Base-by-base conservation (phyloP, 2,888 invertebrate species). In the Diploptera punctata region DNA sequence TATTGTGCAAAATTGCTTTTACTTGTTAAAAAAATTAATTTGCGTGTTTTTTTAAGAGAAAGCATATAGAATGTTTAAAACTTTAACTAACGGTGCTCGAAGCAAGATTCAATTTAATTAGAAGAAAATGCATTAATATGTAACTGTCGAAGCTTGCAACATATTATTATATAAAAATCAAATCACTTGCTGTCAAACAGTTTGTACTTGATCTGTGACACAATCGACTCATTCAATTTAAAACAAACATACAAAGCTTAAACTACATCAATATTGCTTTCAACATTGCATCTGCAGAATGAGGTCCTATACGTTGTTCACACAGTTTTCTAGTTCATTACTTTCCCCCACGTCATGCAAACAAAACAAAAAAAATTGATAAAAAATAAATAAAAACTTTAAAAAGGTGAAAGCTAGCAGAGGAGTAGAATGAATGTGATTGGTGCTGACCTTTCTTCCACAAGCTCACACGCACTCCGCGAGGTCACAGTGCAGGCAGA, bases 401-500 rank as follows among this genome's bases (percentile, higher is more conserved):
- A 9, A 31, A 29, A 16, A n/a, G 29, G 29, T 29, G 29, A 57
- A n/a, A n/a, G 31, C 2, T 29, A n/a, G 29, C 13, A n/a, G 10
- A 2, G n/a, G n/a, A 26, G 16, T 16, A 24, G 29, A 57, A 3
- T 19, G 21, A 19, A 31, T n/a, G n/a, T 57, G 57, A 57, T n/a
- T 57, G 31, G 31, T 57, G 57, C 57, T 31, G 31, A 57, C 57
- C 31, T 57, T 57, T 16, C 57, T 47, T 47, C n/a, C 47, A 47
- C 47, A 47, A 47, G 47, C 47, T 57, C 29, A 29, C 13, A 54
- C n/a, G n/a, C 31, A 57, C 31, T 57, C 31, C 29, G 57, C 57
- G 57, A 57, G 57, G 57, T 29, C 24, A 26, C 57, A 57, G 47
- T 47, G 31, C 57, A 24, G 57, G 57, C 57, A 57, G 57, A 24